Conservation (phyloP, 2,888 invertebrate genomes). For the Heliothis peltigera region DNA sequence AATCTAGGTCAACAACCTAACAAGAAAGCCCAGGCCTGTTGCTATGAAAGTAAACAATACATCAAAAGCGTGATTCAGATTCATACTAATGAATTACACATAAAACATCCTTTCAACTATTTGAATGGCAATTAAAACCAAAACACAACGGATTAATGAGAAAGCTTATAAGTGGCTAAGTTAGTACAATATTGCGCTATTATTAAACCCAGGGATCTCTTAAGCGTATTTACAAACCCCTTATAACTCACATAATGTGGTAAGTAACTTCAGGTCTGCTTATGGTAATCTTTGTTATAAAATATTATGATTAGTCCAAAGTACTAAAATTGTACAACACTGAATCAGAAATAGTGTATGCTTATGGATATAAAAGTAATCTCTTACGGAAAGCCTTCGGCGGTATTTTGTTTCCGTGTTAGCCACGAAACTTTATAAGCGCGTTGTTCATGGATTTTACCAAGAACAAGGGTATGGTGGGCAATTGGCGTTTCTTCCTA, state of each 20-base stretch:
- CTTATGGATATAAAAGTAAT: no score
- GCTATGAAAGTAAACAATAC: neutral
- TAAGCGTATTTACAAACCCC: neutral
- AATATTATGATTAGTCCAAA: no score
- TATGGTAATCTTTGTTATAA: neutral
- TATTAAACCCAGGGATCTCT: conserved; percentile 9
- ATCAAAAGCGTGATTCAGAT: neutral
- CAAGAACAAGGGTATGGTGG: neutral
- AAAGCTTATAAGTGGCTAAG: conserved; percentile 16
- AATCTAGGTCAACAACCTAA: no score
- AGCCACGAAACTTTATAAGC: neutral
- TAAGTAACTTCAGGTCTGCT: conserved; percentile 4
- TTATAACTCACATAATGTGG: conserved; percentile 4
- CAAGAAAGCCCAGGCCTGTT: neutral
- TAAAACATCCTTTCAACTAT: neutral
- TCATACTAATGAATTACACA: neutral
- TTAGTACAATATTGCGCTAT: conserved; percentile 14
- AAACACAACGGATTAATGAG: neutral
- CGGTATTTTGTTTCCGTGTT: neutral
- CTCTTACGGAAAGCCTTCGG: no score
- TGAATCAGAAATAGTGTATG: no score
- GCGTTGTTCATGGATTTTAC: neutral
- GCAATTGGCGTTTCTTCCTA: neutral
- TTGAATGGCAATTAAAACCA: conserved; percentile 1
- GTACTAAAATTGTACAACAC: no score